Base-by-base conservation (phyloP, 1,140 invertebrate genomes). In the Ooceraea biroi region DNA sequence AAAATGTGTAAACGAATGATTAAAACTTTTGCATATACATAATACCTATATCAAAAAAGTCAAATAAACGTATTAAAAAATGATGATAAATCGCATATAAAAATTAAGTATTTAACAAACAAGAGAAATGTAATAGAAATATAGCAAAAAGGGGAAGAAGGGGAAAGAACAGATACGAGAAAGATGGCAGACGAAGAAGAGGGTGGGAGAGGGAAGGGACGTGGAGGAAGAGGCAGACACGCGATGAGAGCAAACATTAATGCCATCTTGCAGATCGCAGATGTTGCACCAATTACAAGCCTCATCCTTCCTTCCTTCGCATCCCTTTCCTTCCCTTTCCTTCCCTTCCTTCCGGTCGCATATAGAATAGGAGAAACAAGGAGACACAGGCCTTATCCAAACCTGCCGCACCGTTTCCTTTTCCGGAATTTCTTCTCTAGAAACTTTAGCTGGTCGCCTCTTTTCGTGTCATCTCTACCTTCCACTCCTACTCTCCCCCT, bases 261-360 rank as follows among this genome's bases (percentile, higher is more conserved):
- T 94, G 92, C 90, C 89, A 93, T 90, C 92, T 92, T 90, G 89
- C 86, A 93, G 91, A 94, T 93, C 93, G 89, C 94, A 94, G 93
- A 94, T 94, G 94, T 94, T 94, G 92, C 92, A 89, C 92, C 93
- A 94, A 94, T 94, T 94, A 94, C 94, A 94, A 94, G 92, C 91
- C 93, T 92, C 91, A 91, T 89, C 89, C 88, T 71, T 41, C 89
- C 88, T 71, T 41, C 65, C 57, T 65, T 61, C 76, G 46, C 63
- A 60, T 46, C 46, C 36, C 52, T 65, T 80, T 65, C 72, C 63
- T 61, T 58, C 78, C 80, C 55, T 41, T 65, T 80, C 76, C 72
- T 68, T 61, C 55, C 78, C 80, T 60, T 41, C 65, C 74, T 60
- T 30, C 17, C 52, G 19, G 22, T 30, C 63, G 55, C 61, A 69